Percentiles rank a stretch among this genome's conserved stretches.
Conservation (phyloP, 2,888 invertebrate genomes). For the Caenorhabditis afra region DNA sequence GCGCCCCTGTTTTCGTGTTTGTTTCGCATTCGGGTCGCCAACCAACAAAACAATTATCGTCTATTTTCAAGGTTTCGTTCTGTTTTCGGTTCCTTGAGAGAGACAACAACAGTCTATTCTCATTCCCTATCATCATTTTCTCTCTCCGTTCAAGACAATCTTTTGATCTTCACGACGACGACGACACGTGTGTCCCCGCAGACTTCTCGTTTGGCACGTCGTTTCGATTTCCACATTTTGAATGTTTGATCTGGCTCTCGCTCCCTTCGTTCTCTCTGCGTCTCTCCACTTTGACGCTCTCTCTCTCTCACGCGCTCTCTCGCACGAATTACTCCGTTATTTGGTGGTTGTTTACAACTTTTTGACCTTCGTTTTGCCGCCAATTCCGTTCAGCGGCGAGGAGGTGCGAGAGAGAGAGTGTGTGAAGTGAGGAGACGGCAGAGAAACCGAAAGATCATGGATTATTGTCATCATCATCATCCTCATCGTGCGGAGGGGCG, state of each 20-base stretch:
- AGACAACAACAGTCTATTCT: no score
- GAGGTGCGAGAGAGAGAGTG: slow-evolving; percentile 5
- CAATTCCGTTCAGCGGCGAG: not conserved
- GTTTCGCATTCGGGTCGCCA: no score
- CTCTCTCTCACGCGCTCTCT: slow-evolving; percentile 1
- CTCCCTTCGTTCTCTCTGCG: slow-evolving; percentile 14
- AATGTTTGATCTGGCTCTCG: slow-evolving; percentile 3
- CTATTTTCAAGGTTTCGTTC: no score
- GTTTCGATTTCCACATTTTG: not conserved
- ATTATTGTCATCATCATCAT: slow-evolving; percentile 15
- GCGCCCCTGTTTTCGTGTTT: no score
- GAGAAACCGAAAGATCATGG: slow-evolving; percentile 20
- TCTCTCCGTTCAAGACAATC: not conserved
- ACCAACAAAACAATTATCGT: no score
- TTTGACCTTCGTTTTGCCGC: slow-evolving; percentile 26
- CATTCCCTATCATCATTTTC: no score
- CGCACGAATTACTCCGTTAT: slow-evolving; percentile 26
- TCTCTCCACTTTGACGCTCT: slow-evolving; percentile 11
- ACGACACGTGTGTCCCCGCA: not conserved
- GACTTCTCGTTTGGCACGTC: slow-evolving; percentile 1
- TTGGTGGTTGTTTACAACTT: slow-evolving; percentile 12
- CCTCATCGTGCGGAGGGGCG: not conserved
- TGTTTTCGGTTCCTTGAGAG: no score
- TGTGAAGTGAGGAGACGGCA: not conserved
- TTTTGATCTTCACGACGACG: not conserved